Evolutionary conservation across 2,888 invertebrate species (phyloP), one percentile per base, ranked within the genome.

Genomic region (Plemyria rubiginata): DNA sequence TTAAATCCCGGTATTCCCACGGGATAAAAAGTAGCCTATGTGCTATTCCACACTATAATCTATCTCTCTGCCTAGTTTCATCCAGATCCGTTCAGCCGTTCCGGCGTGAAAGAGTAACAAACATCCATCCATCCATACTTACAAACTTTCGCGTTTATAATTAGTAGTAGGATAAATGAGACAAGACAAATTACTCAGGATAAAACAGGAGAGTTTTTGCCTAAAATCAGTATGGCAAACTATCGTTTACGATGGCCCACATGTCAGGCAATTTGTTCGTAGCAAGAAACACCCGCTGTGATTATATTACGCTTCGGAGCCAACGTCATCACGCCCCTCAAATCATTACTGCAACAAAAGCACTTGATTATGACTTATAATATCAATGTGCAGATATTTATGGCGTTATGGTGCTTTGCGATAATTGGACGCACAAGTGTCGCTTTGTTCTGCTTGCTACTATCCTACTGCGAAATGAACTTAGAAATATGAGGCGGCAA

Each of bases 211-310:
- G 32, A 32, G 36, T 38, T 38, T 2, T 3, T 9, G 36, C 60
- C 58, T 61, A 66, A 68, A 65, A 66, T 57, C 9, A 4, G 45
- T 45, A 66, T 62, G 59, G 65, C 62, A 66, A 69, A 69, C 65
- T 63, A 69, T 63, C 54, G 50, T 58, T 68, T 61, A 59, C 56
- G 61, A 52, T 43, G 70, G 70, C 73, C 79, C 90, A 90, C 90
- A 90, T 92, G 90, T 88, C 86, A 82, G 77, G 79, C 87, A 90
- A 91, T 92, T 92, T 90, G 91, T 85, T 40, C 5, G 29, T 29
- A 81, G 76, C 79, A 79, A 81, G 80, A 78, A 84, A 75, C 87
- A 73, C 92, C 92, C 88, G 90, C 91, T 90, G 92, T 76, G 85
- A 80, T 87, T 87, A 85, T 85, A 90, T 89, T 86, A 90, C 86